A percentile compares a stretch with the other conserved stretches of the same genome.
Evolutionary conservation across 1,140 invertebrate genomes (phyloP).

Genomic region (Drosophila varians): DNA sequence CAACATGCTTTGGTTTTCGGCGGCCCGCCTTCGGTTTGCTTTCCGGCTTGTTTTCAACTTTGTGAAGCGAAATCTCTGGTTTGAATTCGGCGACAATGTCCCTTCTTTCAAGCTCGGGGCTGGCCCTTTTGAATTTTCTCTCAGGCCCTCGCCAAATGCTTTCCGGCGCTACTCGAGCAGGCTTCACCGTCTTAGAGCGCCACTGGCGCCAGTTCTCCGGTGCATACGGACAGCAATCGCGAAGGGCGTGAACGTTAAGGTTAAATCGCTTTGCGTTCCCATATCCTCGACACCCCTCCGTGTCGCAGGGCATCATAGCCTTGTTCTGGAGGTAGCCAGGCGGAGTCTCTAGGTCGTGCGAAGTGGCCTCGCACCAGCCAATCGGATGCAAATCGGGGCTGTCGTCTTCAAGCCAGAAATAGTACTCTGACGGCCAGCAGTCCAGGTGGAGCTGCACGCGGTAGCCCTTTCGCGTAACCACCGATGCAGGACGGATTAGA

Average conservation of each 20-base stretch:
- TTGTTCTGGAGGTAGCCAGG: conserved; percentile 83
- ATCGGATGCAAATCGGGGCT: conserved; percentile 95
- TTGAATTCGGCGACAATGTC: conserved; percentile 1
- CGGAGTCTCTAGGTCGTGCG: conserved; percentile 93
- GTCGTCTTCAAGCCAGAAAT: conserved; percentile 96
- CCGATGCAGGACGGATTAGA: conserved; percentile 93
- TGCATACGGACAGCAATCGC: conserved; percentile 93
- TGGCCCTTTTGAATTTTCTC: conserved; percentile 1
- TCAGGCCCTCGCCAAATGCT: conserved; percentile 31
- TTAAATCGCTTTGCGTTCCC: conserved; percentile 91
- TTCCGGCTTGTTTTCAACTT: neutral
- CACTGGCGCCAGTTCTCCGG: conserved; percentile 79
- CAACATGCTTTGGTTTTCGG: neutral
- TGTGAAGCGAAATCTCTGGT: neutral
- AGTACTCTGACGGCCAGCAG: conserved; percentile 94
- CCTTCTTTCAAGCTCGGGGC: neutral
- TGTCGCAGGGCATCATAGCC: conserved; percentile 85
- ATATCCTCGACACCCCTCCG: conserved; percentile 90
- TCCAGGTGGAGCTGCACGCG: conserved; percentile 94
- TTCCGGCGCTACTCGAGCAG: conserved; percentile 52
- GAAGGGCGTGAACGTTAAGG: conserved; percentile 90
- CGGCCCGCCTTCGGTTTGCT: neutral
- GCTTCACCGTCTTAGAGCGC: conserved; percentile 70
- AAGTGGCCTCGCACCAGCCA: conserved; percentile 95
- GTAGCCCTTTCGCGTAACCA: conserved; percentile 90